Conservation (phyloP, 2,888 invertebrate species). For the Luperina testacea region DNA sequence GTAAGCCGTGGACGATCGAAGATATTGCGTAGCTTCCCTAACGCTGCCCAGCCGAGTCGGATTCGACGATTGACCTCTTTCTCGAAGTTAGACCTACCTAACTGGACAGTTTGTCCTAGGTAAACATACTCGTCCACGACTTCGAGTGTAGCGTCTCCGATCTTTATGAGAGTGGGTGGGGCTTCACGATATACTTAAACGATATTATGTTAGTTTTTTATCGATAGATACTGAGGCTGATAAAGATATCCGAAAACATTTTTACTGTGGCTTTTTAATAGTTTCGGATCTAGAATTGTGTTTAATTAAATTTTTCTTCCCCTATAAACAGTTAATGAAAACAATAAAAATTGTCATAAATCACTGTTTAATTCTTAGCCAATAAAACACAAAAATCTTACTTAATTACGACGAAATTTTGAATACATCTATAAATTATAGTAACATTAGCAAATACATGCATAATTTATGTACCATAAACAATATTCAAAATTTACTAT, state of each 20-base stretch:
- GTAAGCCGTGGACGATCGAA: too few relatives aligned
- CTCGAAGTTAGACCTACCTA: too few relatives aligned
- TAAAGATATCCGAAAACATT: neutral
- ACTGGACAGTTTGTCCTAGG: too few relatives aligned
- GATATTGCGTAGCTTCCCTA: too few relatives aligned
- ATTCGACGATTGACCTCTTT: too few relatives aligned
- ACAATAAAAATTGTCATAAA: constrained; percentile 7
- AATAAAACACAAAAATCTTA: constrained; percentile 57
- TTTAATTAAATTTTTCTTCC: neutral
- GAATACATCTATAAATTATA: constrained; percentile 53
- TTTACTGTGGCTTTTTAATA: neutral
- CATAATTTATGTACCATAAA: constrained; percentile 46
- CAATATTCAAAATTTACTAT: constrained; percentile 9
- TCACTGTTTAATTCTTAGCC: constrained; percentile 26
- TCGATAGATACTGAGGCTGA: too few relatives aligned
- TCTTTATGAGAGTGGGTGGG: too few relatives aligned
- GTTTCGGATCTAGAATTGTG: neutral
- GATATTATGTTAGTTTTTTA: too few relatives aligned
- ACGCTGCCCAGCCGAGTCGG: too few relatives aligned
- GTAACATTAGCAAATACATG: constrained; percentile 14
- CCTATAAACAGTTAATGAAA: constrained; percentile 10
- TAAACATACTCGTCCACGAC: too few relatives aligned
- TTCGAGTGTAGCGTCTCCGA: too few relatives aligned
- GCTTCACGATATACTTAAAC: too few relatives aligned
- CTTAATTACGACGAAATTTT: constrained; percentile 55